These are phyloP conservation scores for Blennius ocellaris DNA, from an alignment of 2,113 vertebrate genomes.

Conservation along the genomic window DNA sequence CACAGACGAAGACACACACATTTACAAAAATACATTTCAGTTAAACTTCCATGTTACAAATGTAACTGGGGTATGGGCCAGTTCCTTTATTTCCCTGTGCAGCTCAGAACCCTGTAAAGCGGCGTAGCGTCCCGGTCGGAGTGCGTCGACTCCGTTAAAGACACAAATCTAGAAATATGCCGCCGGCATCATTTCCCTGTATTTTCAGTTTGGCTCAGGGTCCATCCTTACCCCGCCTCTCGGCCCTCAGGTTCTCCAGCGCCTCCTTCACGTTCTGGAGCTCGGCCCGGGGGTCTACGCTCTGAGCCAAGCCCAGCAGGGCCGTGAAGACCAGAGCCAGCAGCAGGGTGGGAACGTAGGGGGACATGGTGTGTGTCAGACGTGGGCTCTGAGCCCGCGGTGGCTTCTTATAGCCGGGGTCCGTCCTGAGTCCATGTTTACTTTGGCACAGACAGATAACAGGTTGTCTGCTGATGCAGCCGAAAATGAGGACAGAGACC, in stretches of 20 bases:
- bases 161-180: no score
- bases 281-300: background rate
- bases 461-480: background rate
- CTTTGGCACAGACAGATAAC: background rate
- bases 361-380: conserved; percentile 23
- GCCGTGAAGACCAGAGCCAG: conserved; percentile 20
- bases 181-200: no score
- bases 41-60: no score
- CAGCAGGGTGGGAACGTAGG: background rate
- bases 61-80: no score
- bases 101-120: no score
- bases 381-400: background rate
- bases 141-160: no score
- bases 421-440: background rate
- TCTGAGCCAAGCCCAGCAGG: conserved; percentile 12
- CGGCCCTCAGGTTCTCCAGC: conserved; percentile 47
- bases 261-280: conserved; percentile 5
- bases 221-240: conserved; percentile 29
- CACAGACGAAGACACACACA: no score
- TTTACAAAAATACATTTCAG: no score
- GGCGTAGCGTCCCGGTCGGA: no score
- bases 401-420: background rate
- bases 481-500: background rate
- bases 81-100: no score
- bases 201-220: no score